phyloP scores from a whole-genome alignment of 2,113 vertebrate genomes.

The Bubalus kerabau region DNA sequence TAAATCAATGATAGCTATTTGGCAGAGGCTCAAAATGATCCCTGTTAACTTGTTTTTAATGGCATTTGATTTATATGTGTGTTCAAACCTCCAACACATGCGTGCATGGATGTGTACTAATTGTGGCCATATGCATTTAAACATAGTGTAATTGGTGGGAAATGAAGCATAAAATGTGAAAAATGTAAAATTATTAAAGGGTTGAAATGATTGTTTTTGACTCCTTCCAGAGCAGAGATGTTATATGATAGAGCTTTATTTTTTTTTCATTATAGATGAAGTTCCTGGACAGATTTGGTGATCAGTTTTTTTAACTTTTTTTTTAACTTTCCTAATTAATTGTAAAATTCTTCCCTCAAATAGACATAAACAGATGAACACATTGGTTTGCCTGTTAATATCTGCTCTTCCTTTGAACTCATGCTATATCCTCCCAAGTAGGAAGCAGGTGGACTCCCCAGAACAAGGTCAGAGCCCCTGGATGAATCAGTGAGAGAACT shows the following conservation, averaged over 20 bases:
- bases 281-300: background rate
- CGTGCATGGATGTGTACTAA: background rate
- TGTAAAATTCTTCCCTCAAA: background rate
- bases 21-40: slow-evolving; percentile 55
- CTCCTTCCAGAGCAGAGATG: background rate
- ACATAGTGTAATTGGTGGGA: slow-evolving; percentile 19
- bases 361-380: background rate
- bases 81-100: background rate
- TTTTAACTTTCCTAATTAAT: background rate
- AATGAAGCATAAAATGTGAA: slow-evolving; percentile 55
- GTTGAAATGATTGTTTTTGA: background rate
- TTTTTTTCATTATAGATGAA: background rate
- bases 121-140: background rate
- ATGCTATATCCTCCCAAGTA: background rate
- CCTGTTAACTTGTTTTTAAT: slow-evolving; percentile 53
- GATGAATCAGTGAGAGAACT: background rate
- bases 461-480: background rate
- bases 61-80: slow-evolving; percentile 47
- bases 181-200: slow-evolving; percentile 29
- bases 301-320: background rate
- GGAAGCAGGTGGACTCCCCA: background rate
- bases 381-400: background rate
- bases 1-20: slow-evolving; percentile 58
- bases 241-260: background rate
- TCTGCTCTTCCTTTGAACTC: background rate